phyloP scores from a whole-genome alignment of 2,113 vertebrate species.

The Tympanuchus pallidicinctus region DNA sequence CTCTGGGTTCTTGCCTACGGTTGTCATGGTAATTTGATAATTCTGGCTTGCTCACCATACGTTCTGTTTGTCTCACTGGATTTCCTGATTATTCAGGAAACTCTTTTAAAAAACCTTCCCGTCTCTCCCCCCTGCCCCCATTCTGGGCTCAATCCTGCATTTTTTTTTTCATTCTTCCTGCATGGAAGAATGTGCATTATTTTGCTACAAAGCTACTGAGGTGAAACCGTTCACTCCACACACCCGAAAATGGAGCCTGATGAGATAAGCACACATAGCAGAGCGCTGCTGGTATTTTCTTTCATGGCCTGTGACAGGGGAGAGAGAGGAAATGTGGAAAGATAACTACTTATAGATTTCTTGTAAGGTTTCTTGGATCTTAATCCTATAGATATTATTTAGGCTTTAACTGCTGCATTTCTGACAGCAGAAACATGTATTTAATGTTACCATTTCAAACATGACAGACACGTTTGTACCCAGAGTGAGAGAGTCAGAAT shows the following conservation, averaged over 20 bases:
- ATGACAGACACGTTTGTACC: conserved; percentile 65
- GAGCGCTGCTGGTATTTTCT: conserved; percentile 24
- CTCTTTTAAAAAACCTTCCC: conserved; percentile 59
- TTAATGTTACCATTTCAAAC: conserved; percentile 64
- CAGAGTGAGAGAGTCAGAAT: conserved; percentile 14
- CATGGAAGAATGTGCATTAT: conserved; percentile 28
- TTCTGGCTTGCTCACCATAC: conserved; percentile 60
- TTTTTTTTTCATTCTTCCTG: conserved; percentile 37
- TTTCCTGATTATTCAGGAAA: conserved; percentile 77
- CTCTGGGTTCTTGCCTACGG: conserved; percentile 72
- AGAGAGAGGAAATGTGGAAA: conserved; percentile 29
- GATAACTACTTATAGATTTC: conserved; percentile 22
- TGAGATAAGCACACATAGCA: conserved; percentile 31
- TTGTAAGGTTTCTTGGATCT: background rate
- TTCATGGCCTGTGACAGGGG: conserved; percentile 21
- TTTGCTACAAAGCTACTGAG: conserved; percentile 53
- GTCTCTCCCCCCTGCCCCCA: background rate
- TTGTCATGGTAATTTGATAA: conserved; percentile 81
- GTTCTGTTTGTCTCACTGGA: conserved; percentile 70
- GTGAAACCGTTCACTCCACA: conserved; percentile 62
- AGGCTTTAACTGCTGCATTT: conserved; percentile 62
- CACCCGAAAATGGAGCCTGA: conserved; percentile 56
- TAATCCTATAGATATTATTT: conserved; percentile 20
- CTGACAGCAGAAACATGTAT: conserved; percentile 69
- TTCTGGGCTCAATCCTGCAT: conserved; percentile 28